Percentiles rank a stretch among this genome's conserved stretches.
phyloP scores from a whole-genome alignment of 2,113 vertebrate genomes.

The Aptenodytes patagonicus region DNA sequence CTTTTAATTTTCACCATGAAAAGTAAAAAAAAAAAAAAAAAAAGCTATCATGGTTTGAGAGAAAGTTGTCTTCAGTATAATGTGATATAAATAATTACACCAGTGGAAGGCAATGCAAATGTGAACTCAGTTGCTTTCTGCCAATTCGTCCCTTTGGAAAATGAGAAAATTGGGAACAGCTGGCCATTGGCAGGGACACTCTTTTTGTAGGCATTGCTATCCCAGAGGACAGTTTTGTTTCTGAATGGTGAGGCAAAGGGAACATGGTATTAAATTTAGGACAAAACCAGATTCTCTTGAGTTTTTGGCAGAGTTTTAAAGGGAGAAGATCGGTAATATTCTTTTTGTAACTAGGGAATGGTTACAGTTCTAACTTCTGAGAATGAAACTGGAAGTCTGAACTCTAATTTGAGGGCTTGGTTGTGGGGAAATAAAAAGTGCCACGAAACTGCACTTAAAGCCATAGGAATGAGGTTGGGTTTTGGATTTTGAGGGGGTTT shows the following conservation, averaged over 20 bases:
- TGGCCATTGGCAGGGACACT: not conserved
- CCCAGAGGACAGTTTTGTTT: not conserved
- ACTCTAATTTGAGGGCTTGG: not conserved
- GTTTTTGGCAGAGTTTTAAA: not conserved
- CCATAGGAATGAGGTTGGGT: not conserved
- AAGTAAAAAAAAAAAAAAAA: not conserved
- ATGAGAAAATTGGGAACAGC: slow-evolving; percentile 24
- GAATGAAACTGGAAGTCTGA: not conserved
- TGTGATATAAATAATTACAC: not conserved
- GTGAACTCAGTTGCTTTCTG: not conserved
- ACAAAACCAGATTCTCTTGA: not conserved
- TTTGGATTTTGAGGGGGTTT: not conserved
- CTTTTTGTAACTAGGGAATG: not conserved
- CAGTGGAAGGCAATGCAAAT: slow-evolving; percentile 8
- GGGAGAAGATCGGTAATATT: not conserved
- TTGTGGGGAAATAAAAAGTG: not conserved
- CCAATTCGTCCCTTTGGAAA: not conserved
- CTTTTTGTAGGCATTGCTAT: not conserved
- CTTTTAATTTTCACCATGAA: not conserved
- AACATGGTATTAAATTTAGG: not conserved
- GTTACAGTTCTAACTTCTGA: not conserved
- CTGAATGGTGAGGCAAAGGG: not conserved
- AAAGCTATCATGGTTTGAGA: not conserved
- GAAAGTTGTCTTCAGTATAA: not conserved
- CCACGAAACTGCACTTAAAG: not conserved